phyloP scores from a whole-genome alignment of 2,888 invertebrate genomes.

The Perithous albicinctus region DNA sequence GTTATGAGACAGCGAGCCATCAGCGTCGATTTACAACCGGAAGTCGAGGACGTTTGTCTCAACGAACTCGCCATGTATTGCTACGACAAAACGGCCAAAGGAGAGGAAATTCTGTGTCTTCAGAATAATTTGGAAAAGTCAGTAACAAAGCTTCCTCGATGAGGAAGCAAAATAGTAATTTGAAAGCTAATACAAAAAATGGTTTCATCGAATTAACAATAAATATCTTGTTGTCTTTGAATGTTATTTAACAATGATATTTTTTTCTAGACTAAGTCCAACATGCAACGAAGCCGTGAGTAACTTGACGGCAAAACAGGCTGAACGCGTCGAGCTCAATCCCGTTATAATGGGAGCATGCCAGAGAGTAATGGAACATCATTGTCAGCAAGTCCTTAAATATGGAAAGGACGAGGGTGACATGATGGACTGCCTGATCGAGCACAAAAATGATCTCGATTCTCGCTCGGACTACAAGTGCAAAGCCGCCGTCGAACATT shows the following conservation, averaged over 20 bases:
- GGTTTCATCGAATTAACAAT: no score
- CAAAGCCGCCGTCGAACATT: constrained; percentile 97
- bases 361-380: constrained; percentile 90
- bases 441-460: constrained; percentile 95
- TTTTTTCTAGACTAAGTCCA: constrained; percentile 77
- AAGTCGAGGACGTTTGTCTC: constrained; percentile 96
- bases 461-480: constrained; percentile 93
- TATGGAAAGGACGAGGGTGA: constrained; percentile 93
- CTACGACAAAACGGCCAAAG: constrained; percentile 93
- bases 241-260: not conserved
- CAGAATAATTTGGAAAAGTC: constrained; percentile 92
- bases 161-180: no score
- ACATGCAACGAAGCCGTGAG: constrained; percentile 92
- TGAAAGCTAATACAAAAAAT: no score
- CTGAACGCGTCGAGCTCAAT: constrained; percentile 95
- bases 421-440: constrained; percentile 96
- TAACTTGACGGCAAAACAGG: constrained; percentile 95
- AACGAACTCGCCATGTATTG: constrained; percentile 94
- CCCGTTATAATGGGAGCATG: constrained; percentile 94
- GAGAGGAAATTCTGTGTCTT: constrained; percentile 96
- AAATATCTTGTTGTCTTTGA: no score
- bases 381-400: constrained; percentile 90
- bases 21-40: constrained; percentile 96
- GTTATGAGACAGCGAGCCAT: constrained; percentile 97
- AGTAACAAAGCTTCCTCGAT: no score